Evolutionary conservation across 2,797 vertebrate genomes (phyloP).

Genomic region (Pseudotriccus pelzelni): DNA sequence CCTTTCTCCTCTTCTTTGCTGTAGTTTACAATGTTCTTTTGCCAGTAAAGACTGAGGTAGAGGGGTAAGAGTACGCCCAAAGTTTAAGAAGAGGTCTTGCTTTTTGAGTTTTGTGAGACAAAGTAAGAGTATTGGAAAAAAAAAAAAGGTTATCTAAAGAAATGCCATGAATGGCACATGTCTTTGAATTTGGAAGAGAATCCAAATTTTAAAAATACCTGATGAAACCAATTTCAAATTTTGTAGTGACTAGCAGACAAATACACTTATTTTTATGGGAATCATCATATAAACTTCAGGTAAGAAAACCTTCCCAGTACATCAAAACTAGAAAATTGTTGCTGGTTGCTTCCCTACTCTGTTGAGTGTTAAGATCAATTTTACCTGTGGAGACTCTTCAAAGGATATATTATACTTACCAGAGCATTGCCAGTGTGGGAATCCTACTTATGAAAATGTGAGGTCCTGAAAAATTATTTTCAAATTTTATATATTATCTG

Average conservation of each 20-base stretch:
- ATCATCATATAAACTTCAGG: background rate
- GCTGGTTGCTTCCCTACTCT: background rate
- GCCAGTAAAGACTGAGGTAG: background rate
- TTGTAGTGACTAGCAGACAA: background rate
- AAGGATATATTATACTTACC: background rate
- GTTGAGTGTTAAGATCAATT: background rate
- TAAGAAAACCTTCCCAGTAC: background rate
- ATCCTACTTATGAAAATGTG: background rate
- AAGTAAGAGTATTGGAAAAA: background rate
- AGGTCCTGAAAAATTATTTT: background rate
- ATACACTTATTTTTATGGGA: background rate
- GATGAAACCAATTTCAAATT: background rate
- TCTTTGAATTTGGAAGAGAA: background rate
- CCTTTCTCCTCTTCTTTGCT: background rate
- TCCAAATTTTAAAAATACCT: background rate
- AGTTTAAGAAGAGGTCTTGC: background rate
- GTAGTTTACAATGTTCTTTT: background rate
- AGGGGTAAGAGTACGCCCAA: background rate
- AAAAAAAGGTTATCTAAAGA: background rate
- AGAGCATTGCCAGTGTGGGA: background rate
- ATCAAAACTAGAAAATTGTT: background rate
- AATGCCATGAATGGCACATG: background rate
- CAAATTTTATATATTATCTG: background rate
- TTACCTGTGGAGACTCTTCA: background rate
- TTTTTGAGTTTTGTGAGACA: background rate